Percentiles rank a stretch among this genome's conserved stretches.
Conservation (phyloP, 2,888 invertebrate species). For the Euzetes globulus region DNA sequence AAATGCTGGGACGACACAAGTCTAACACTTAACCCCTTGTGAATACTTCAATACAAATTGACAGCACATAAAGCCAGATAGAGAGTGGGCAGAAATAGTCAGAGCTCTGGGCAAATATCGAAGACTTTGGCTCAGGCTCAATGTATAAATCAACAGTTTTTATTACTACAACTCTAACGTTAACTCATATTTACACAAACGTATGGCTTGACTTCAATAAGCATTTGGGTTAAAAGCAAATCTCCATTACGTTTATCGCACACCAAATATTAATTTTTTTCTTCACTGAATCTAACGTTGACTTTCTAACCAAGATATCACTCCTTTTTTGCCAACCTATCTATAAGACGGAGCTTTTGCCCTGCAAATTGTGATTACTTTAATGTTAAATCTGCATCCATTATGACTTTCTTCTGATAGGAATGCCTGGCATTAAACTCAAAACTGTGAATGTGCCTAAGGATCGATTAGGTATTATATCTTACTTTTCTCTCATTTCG, state of each 20-base stretch:
- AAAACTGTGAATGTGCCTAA: slow-evolving; percentile 21
- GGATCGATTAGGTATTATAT: slow-evolving; percentile 26
- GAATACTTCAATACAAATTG: background rate
- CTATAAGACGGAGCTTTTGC: background rate
- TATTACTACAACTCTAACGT: background rate
- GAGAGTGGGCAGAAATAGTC: too few species aligned
- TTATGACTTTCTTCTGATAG: slow-evolving; percentile 22
- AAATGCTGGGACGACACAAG: background rate
- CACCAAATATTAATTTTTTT: background rate
- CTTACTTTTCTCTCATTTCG: background rate
- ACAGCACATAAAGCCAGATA: background rate
- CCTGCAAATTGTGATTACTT: background rate
- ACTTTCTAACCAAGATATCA: slow-evolving; percentile 12
- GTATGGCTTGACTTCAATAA: slow-evolving; percentile 1
- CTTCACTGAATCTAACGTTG: background rate
- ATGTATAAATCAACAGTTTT: slow-evolving; percentile 12
- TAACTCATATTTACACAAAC: slow-evolving; percentile 5
- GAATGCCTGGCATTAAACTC: slow-evolving; percentile 28
- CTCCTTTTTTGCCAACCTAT: background rate
- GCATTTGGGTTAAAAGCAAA: slow-evolving; percentile 26
- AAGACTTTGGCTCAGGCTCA: background rate
- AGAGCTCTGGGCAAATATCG: too few species aligned
- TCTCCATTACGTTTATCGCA: background rate
- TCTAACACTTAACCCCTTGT: background rate
- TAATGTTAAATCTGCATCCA: slow-evolving; percentile 1